A percentile compares a stretch with the other conserved stretches of the same genome.
Conservation (phyloP, 2,888 invertebrate genomes). For the Pilophorus perplexus region DNA sequence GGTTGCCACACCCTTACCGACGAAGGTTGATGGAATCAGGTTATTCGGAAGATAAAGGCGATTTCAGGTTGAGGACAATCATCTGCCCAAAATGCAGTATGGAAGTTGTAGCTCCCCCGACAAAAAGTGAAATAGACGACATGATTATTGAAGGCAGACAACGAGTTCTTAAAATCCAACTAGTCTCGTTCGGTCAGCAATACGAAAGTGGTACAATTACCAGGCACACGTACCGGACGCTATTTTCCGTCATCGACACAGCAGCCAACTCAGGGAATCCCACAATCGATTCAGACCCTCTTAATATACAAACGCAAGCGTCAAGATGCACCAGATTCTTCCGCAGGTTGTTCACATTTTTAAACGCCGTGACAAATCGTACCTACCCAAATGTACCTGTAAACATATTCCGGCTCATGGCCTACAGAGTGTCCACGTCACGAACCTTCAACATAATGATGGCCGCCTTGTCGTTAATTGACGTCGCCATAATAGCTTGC, state of each 20-base stretch:
- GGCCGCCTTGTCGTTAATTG: conserved; percentile 1
- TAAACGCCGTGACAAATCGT: conserved; percentile 5
- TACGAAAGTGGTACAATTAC: conserved; percentile 22
- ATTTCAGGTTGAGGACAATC: conserved; percentile 15
- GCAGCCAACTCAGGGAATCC: conserved; percentile 13
- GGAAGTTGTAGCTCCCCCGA: conserved; percentile 24
- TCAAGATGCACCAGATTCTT: conserved; percentile 12
- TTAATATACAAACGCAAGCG: conserved; percentile 17
- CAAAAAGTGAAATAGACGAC: conserved; percentile 31
- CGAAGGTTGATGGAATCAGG: conserved; percentile 18
- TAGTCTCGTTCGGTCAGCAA: conserved; percentile 24
- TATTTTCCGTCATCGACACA: conserved; percentile 10
- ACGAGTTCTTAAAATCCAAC: conserved; percentile 31
- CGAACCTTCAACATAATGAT: conserved; percentile 20
- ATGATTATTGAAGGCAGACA: conserved; percentile 31
- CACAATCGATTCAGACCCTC: conserved; percentile 4
- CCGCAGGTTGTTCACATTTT: neutral
- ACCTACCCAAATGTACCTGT: neutral
- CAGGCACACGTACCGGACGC: conserved; percentile 13
- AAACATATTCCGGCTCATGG: conserved; percentile 9
- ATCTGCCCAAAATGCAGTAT: conserved; percentile 15
- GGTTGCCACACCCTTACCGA: conserved; percentile 26
- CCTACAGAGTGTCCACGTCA: conserved; percentile 3
- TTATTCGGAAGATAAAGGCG: conserved; percentile 17
- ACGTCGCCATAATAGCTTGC: neutral